phyloP scores from a whole-genome alignment of 2,797 vertebrate genomes.

The Darevskia mixta region DNA sequence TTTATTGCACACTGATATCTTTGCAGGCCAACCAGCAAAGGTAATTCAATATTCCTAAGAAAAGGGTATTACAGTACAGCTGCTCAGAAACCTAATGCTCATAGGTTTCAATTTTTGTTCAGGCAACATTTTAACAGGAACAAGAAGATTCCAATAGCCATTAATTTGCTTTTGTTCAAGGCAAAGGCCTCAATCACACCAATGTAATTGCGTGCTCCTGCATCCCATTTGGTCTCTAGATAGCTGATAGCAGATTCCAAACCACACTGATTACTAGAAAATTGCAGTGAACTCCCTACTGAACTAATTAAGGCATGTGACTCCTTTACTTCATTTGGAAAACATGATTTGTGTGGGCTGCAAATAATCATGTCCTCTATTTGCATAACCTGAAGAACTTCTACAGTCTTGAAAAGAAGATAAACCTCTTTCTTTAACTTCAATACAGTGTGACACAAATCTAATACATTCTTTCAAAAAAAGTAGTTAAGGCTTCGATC shows the following conservation, averaged over 20 bases:
- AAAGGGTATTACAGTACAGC: constrained; percentile 44
- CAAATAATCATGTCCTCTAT: constrained; percentile 8
- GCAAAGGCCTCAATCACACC: not conserved
- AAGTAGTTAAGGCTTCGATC: not conserved
- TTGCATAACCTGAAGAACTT: not conserved
- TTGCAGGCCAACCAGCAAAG: constrained; percentile 52
- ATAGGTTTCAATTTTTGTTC: constrained; percentile 37
- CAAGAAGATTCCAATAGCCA: constrained; percentile 10
- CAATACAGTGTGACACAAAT: not conserved
- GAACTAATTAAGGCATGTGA: not conserved
- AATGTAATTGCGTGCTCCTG: not conserved
- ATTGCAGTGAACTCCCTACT: not conserved
- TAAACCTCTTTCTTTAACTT: not conserved
- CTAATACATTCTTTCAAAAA: not conserved
- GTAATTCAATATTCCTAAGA: constrained; percentile 58
- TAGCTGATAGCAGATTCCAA: not conserved
- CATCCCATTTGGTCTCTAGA: not conserved
- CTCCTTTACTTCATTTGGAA: constrained; percentile 37
- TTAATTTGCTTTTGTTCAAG: constrained; percentile 5
- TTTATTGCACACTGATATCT: constrained; percentile 48
- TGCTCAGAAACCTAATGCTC: constrained; percentile 34
- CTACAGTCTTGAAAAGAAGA: not conserved
- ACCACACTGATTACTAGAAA: constrained; percentile 13
- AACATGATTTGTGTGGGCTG: not conserved
- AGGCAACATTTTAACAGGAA: constrained; percentile 34